These are phyloP conservation scores for Phortica okadai DNA, from an alignment of 2,888 invertebrate genomes.

Conservation along the genomic window DNA sequence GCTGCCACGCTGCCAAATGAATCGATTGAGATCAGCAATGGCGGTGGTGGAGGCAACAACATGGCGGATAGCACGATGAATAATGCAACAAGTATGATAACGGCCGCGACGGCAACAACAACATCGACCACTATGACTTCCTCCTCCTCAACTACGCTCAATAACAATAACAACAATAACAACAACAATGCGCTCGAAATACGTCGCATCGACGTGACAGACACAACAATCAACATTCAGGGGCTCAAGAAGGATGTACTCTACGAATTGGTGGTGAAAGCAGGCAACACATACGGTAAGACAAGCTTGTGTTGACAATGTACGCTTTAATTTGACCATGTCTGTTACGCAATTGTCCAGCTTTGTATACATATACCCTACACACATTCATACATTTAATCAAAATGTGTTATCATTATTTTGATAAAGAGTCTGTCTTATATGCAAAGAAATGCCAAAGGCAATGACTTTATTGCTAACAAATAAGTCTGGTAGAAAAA, in stretches of 20 bases:
- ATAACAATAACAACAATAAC: conserved; percentile 39
- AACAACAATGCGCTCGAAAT: conserved; percentile 77
- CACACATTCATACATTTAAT: background rate
- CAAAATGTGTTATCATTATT: background rate
- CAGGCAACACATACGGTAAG: conserved; percentile 85
- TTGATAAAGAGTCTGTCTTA: background rate
- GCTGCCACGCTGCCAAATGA: conserved; percentile 75
- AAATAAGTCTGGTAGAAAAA: too few relatives aligned
- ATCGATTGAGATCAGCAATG: conserved; percentile 26
- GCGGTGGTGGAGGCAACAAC: conserved; percentile 41
- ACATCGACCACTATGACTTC: background rate
- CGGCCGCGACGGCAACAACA: conserved; percentile 42
- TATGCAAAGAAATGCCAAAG: too few relatives aligned
- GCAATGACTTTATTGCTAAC: too few relatives aligned
- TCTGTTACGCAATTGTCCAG: background rate
- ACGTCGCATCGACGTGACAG: conserved; percentile 84
- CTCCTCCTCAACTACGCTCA: too few relatives aligned
- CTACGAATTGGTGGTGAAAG: conserved; percentile 89
- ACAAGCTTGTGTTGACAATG: background rate
- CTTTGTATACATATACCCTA: background rate
- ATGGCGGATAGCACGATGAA: conserved; percentile 60
- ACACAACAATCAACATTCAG: conserved; percentile 83
- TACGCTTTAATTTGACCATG: conserved; percentile 50
- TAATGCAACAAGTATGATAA: conserved; percentile 71
- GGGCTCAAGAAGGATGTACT: conserved; percentile 84